Evolutionary conservation across 1,140 invertebrate species (phyloP).

Genomic region (Melanaphis sacchari): DNA sequence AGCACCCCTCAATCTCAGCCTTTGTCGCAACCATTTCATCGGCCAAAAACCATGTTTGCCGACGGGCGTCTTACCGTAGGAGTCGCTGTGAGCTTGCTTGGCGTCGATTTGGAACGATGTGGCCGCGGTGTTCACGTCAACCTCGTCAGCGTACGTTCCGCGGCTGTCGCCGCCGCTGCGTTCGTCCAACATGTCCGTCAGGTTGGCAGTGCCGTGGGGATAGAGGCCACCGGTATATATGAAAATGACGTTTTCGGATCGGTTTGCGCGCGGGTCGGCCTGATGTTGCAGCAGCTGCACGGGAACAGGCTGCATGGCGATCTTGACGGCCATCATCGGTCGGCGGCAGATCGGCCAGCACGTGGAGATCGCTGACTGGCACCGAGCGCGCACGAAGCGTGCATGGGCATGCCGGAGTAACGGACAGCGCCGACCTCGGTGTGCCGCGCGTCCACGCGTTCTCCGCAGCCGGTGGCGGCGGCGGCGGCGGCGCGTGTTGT

Average conservation of each 20-base stretch:
- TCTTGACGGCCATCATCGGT: constrained; percentile 44
- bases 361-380: neutral
- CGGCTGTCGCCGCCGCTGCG: neutral
- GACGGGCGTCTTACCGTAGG: constrained; percentile 14
- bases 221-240: constrained; percentile 44
- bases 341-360: constrained; percentile 38
- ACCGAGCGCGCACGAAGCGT: neutral
- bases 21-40: neutral
- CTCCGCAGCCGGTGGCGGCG: neutral
- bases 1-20: no score
- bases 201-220: neutral
- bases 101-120: neutral
- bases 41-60: neutral
- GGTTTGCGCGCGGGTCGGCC: neutral
- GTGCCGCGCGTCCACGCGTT: neutral
- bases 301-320: neutral
- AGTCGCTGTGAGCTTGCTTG: constrained; percentile 31
- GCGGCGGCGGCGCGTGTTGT: neutral
- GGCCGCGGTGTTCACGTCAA: neutral
- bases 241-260: neutral
- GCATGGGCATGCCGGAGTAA: constrained; percentile 38
- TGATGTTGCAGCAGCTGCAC: neutral
- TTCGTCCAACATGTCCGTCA: constrained; percentile 8
- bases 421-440: neutral
- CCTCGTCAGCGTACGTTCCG: neutral